Conservation (phyloP, 2,797 vertebrate genomes). For the Rhincodon typus region DNA sequence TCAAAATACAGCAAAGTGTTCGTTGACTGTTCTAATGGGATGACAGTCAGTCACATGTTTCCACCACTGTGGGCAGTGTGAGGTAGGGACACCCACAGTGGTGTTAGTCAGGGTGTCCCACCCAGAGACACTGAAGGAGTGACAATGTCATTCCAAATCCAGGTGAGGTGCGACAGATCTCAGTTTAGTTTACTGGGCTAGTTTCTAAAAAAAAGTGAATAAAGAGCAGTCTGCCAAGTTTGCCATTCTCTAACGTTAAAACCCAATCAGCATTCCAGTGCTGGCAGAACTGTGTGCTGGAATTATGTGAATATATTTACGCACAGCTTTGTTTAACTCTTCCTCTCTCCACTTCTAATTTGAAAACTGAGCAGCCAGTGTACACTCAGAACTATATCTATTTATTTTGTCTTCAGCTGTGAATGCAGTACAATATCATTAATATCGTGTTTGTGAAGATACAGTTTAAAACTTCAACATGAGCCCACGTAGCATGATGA, state of each 20-base stretch:
- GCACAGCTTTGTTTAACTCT: background rate
- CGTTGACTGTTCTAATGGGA: background rate
- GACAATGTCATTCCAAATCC: background rate
- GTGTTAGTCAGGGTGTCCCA: background rate
- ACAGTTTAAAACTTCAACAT: background rate
- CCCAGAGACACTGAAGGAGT: background rate
- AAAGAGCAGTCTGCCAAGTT: background rate
- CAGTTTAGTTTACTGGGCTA: background rate
- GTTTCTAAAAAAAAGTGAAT: background rate
- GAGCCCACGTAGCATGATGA: too few relatives aligned
- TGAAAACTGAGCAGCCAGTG: background rate
- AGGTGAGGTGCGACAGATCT: background rate
- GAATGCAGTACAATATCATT: background rate
- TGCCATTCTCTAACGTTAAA: background rate
- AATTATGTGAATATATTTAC: background rate
- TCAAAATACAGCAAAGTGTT: background rate
- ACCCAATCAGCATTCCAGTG: background rate
- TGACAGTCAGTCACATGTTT: background rate
- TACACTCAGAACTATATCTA: background rate
- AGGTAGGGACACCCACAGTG: background rate
- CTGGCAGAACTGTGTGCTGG: background rate
- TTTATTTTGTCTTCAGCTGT: background rate
- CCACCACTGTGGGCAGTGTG: background rate
- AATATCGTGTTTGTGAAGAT: background rate
- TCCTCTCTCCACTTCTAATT: background rate